These are phyloP conservation scores for Acrobasis repandana DNA, from an alignment of 2,888 invertebrate genomes.

Conservation along the genomic window DNA sequence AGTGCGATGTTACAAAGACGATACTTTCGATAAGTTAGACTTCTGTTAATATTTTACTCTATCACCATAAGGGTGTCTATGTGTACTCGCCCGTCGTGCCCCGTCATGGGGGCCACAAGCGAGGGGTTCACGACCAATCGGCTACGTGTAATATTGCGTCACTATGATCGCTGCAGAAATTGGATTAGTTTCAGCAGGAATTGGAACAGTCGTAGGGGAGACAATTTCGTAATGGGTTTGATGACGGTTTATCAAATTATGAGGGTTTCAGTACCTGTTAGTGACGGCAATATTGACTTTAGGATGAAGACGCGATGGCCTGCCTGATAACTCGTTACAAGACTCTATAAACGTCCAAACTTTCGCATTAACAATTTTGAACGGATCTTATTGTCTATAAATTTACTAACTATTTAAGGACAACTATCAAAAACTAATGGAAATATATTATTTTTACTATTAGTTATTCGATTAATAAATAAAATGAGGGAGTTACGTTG, in stretches of 20 bases:
- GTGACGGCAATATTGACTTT: conserved; percentile 4
- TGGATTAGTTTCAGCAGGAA: conserved; percentile 14
- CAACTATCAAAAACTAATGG: no score
- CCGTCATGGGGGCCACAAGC: not conserved
- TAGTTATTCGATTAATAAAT: no score
- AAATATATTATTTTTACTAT: no score
- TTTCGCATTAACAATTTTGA: no score
- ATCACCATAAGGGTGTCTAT: not conserved
- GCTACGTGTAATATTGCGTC: conserved; percentile 13
- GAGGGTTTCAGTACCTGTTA: conserved; percentile 14
- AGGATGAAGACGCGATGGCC: not conserved
- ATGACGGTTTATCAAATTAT: conserved; percentile 19
- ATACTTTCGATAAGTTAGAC: not conserved
- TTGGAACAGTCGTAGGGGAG: conserved; percentile 2
- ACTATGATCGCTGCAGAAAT: conserved; percentile 12
- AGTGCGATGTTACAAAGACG: not conserved
- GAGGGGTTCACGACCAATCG: conserved; percentile 8
- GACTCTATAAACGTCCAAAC: not conserved
- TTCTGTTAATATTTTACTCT: not conserved
- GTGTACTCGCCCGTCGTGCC: not conserved
- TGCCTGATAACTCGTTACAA: not conserved
- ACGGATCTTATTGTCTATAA: no score
- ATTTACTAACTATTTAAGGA: no score
- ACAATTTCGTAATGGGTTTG: conserved; percentile 16
- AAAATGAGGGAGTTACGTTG: no score